phyloP scores from a whole-genome alignment of 2,113 vertebrate genomes.

The Dendrocopos noguchii region DNA sequence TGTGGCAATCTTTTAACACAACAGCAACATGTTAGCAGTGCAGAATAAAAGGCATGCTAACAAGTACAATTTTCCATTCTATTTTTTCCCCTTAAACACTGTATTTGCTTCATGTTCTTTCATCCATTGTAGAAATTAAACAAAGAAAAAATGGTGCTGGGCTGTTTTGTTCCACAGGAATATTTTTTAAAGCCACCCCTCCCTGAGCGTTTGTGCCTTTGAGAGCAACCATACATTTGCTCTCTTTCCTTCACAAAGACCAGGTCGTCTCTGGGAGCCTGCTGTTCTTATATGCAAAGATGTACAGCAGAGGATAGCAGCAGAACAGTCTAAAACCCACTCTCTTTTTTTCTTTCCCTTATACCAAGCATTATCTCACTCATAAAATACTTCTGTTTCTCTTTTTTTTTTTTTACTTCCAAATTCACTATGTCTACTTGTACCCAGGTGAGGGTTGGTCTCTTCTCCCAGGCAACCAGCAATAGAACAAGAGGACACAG shows the following conservation, averaged over 20 bases:
- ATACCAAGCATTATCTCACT: background rate
- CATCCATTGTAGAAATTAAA: background rate
- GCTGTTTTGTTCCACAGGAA: background rate
- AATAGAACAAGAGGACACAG: no score
- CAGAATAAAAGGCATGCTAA: conserved; percentile 4
- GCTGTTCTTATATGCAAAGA: background rate
- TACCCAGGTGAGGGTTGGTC: no score
- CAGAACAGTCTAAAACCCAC: background rate
- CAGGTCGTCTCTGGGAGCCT: background rate
- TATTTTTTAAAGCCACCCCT: background rate
- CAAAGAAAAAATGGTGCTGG: background rate
- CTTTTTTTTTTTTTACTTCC: background rate
- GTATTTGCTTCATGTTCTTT: background rate
- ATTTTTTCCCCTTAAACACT: background rate
- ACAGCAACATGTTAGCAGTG: background rate
- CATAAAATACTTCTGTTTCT: background rate
- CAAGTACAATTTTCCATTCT: background rate
- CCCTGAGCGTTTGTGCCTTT: background rate
- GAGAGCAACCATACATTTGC: background rate
- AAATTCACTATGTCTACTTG: background rate
- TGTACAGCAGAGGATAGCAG: background rate
- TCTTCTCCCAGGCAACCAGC: no score
- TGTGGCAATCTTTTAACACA: conserved; percentile 1
- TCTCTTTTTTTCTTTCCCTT: background rate
- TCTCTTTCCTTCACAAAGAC: background rate